Evolutionary conservation across 35 echinoderm and acorn worm species (phyloP).

Genomic region (Hemicentrotus pulcherrimus): DNA sequence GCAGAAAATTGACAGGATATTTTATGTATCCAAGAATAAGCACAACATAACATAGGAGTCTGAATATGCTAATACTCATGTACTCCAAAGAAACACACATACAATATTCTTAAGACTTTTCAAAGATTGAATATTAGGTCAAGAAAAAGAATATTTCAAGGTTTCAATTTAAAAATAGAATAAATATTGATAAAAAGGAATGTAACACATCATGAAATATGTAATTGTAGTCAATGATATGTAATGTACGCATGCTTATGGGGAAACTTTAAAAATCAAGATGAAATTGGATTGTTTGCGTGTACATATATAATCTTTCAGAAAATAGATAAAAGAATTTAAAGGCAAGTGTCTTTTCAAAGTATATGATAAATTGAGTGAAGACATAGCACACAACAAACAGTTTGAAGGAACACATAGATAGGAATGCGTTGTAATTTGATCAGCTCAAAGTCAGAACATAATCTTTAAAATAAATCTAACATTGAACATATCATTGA

Average conservation of each 20-base stretch:
- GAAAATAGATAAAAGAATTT: background rate
- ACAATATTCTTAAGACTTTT: background rate
- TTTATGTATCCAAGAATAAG: too few species aligned
- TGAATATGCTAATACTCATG: too few species aligned
- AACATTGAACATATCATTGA: background rate
- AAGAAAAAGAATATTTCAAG: background rate
- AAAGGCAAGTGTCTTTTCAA: background rate
- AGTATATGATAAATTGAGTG: background rate
- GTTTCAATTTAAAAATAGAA: background rate
- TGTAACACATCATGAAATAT: background rate
- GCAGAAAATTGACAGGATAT: too few species aligned
- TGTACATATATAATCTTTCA: background rate
- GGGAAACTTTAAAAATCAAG: background rate
- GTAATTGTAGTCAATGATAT: background rate
- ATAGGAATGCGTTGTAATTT: background rate
- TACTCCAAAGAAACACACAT: too few species aligned
- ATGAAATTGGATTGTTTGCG: background rate
- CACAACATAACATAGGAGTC: too few species aligned
- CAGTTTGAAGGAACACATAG: background rate
- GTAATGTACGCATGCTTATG: background rate
- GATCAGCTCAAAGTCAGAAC: background rate
- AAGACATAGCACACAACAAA: background rate
- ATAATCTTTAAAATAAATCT: background rate
- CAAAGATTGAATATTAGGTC: too few species aligned
- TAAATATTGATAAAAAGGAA: background rate